Conservation (phyloP, 2,113 vertebrate species). For the Myotis yumanensis region DNA sequence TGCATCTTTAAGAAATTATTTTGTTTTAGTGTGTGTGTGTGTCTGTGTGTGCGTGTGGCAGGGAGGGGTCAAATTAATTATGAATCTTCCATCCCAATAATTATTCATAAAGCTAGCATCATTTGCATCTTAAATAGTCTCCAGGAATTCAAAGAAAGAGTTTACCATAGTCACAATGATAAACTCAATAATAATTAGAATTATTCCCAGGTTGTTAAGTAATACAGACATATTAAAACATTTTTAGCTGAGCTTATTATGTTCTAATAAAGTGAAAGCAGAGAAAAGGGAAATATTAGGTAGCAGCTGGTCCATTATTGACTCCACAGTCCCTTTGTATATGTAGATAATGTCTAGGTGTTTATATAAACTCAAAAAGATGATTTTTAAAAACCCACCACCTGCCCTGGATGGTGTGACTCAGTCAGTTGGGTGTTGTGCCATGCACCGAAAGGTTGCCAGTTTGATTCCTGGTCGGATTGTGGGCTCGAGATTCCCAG, state of each 20-base stretch:
- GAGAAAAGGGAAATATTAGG: slow-evolving; percentile 75
- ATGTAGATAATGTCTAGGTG: slow-evolving; percentile 48
- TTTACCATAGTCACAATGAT: slow-evolving; percentile 65
- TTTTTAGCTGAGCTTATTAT: slow-evolving; percentile 81
- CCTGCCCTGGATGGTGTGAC: not conserved
- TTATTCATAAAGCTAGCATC: slow-evolving; percentile 79
- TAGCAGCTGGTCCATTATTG: slow-evolving; percentile 74
- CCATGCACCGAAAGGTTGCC: not conserved
- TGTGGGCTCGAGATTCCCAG: not conserved
- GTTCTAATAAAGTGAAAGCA: slow-evolving; percentile 80
- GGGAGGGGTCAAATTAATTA: slow-evolving; percentile 74
- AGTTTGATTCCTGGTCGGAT: not conserved
- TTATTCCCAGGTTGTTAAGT: slow-evolving; percentile 82
- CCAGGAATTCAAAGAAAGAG: slow-evolving; percentile 78
- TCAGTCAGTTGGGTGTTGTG: not conserved
- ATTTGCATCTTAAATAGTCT: slow-evolving; percentile 80
- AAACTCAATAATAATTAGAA: slow-evolving; percentile 83
- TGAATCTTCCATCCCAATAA: slow-evolving; percentile 78
- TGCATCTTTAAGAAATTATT: slow-evolving; percentile 32
- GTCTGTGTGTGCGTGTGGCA: not conserved
- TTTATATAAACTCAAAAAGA: not conserved
- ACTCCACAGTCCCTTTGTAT: slow-evolving; percentile 59
- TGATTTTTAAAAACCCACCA: not conserved
- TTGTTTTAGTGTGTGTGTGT: not conserved
- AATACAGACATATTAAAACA: slow-evolving; percentile 80